A percentile compares a stretch with the other conserved stretches of the same genome.
phyloP scores from a whole-genome alignment of 2,113 vertebrate genomes.

The Odocoileus hemionus region DNA sequence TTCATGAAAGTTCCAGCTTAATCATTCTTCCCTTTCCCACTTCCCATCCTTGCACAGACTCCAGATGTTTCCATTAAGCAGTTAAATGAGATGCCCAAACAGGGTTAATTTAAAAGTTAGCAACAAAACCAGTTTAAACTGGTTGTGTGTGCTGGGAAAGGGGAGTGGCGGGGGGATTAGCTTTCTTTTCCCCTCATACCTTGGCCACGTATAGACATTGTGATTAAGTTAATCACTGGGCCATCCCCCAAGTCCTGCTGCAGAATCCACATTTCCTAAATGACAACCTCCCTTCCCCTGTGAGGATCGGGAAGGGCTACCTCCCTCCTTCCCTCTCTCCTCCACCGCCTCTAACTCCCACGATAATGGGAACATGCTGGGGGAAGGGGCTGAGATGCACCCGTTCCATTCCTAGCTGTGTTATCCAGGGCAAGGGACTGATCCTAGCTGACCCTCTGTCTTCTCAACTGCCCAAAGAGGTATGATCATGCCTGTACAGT shows the following conservation, averaged over 20 bases:
- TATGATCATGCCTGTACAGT: rapidly evolving
- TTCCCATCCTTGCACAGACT: background rate
- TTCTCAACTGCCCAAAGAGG: background rate
- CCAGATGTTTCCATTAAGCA: background rate
- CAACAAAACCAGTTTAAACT: background rate
- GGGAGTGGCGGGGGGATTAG: too few relatives aligned
- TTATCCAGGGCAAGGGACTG: too few relatives aligned
- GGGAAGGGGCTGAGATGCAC: background rate
- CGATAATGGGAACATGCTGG: background rate
- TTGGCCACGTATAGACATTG: background rate
- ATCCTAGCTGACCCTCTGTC: background rate
- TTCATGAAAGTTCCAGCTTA: background rate
- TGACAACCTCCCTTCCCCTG: background rate
- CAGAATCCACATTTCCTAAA: background rate
- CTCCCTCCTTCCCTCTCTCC: background rate
- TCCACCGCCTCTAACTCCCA: rapidly evolving
- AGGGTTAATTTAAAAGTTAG: background rate
- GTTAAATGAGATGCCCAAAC: background rate
- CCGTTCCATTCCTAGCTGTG: background rate
- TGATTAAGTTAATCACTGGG: background rate
- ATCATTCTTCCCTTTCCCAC: background rate
- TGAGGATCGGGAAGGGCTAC: background rate
- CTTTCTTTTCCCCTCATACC: background rate
- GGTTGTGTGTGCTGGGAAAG: background rate
- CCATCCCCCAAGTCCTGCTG: background rate